Conservation (phyloP, 2,113 vertebrate genomes). For the Sebastes schlegelii region DNA sequence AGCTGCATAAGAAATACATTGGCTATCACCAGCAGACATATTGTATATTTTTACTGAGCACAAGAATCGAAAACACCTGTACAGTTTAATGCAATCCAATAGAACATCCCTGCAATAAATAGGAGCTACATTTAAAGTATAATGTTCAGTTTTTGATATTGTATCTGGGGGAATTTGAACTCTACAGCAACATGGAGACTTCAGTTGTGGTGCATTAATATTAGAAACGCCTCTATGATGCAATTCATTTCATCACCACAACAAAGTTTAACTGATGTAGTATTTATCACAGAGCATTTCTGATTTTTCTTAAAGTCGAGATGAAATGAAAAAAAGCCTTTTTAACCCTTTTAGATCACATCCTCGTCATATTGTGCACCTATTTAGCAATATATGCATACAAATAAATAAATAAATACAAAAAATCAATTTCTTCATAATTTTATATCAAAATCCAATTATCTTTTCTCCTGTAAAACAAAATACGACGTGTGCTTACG, state of each 20-base stretch:
- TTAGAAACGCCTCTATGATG: slow-evolving; percentile 16
- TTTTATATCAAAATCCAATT: too few species aligned
- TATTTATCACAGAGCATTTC: slow-evolving; percentile 1
- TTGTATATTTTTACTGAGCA: slow-evolving; percentile 10
- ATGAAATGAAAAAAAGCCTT: too few species aligned
- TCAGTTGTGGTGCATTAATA: slow-evolving; percentile 30
- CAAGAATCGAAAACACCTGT: slow-evolving; percentile 20
- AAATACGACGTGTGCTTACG: too few species aligned
- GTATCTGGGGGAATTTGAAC: slow-evolving; percentile 11
- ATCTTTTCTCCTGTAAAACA: too few species aligned
- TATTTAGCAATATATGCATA: too few species aligned
- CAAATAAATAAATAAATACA: too few species aligned
- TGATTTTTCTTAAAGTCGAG: not conserved
- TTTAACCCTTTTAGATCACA: too few species aligned
- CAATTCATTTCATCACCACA: not conserved
- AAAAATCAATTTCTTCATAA: too few species aligned
- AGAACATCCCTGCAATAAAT: slow-evolving; percentile 20
- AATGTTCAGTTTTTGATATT: slow-evolving; percentile 21
- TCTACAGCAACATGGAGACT: slow-evolving; percentile 1
- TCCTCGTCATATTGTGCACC: too few species aligned
- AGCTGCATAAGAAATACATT: slow-evolving; percentile 44
- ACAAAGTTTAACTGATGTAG: not conserved
- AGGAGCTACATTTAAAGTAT: not conserved
- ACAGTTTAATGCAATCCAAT: slow-evolving; percentile 21
- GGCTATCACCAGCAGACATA: slow-evolving; percentile 31